phyloP scores from a whole-genome alignment of 1,140 invertebrate genomes.

The Formica exsecta region DNA sequence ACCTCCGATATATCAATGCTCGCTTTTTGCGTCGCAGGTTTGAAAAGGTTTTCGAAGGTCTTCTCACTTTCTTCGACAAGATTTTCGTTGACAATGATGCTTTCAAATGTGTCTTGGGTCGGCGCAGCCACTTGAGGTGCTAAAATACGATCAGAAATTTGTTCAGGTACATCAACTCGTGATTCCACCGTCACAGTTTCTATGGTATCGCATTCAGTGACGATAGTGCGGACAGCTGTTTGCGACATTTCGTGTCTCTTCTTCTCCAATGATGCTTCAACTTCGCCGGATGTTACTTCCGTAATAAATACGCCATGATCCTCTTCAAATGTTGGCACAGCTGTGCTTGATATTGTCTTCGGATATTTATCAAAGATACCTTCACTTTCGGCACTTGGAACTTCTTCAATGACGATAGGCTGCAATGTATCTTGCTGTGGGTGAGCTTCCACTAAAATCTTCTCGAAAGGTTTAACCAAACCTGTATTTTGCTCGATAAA shows the following conservation, averaged over 20 bases:
- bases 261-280: conserved; percentile 69
- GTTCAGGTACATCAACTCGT: conserved; percentile 79
- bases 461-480: conserved; percentile 68
- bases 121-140: conserved; percentile 75
- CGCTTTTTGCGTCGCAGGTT: conserved; percentile 80
- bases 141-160: conserved; percentile 69
- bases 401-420: conserved; percentile 79
- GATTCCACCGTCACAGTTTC: conserved; percentile 81
- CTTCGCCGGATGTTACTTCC: conserved; percentile 79
- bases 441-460: conserved; percentile 75
- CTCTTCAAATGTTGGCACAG: conserved; percentile 71
- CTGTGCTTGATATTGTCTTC: conserved; percentile 63
- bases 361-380: conserved; percentile 69
- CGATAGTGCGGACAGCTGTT: conserved; percentile 79
- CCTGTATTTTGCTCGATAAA: conserved; percentile 76
- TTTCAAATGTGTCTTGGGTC: conserved; percentile 82
- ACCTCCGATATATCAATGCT: conserved; percentile 81
- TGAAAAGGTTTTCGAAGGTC: conserved; percentile 77
- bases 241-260: conserved; percentile 73
- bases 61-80: conserved; percentile 82
- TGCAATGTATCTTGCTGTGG: conserved; percentile 80
- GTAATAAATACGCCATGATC: conserved; percentile 81
- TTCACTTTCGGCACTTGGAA: conserved; percentile 75
- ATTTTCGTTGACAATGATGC: conserved; percentile 83
- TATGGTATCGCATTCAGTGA: conserved; percentile 79